Evolutionary conservation across 2,797 vertebrate species (phyloP).

Genomic region (Mormyrops boulengeri): DNA sequence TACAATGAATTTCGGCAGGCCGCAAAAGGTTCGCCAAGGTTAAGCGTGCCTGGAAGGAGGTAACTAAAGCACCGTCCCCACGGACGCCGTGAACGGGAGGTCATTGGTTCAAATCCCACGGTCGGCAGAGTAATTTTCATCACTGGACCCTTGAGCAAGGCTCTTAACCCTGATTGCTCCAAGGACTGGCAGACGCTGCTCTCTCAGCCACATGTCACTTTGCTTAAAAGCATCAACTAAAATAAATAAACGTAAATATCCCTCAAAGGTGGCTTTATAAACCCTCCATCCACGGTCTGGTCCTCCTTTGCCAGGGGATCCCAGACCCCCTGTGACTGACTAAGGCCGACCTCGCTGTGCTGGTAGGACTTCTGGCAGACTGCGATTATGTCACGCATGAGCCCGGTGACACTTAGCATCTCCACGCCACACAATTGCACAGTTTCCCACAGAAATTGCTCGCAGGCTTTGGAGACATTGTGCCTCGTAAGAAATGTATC

Average conservation of each 20-base stretch:
- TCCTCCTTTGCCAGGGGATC: not conserved
- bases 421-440: not conserved
- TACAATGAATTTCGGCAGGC: not conserved
- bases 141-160: not conserved
- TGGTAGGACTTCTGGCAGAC: not conserved
- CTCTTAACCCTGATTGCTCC: not conserved
- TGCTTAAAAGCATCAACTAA: not conserved
- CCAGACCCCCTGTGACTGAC: not conserved
- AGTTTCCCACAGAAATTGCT: not conserved
- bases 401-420: not conserved
- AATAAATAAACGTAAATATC: not conserved
- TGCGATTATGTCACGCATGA: not conserved
- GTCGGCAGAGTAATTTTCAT: not conserved
- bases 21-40: not conserved
- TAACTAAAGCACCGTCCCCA: not conserved
- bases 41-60: not conserved
- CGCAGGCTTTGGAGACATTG: not conserved
- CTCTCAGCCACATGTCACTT: not conserved
- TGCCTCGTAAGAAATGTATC: not conserved
- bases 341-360: not conserved
- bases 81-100: not conserved
- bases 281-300: not conserved
- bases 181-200: not conserved
- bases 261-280: not conserved
- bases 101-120: not conserved